Evolutionary conservation across 2,888 invertebrate species (phyloP).

Genomic region (Aethes cnicana): DNA sequence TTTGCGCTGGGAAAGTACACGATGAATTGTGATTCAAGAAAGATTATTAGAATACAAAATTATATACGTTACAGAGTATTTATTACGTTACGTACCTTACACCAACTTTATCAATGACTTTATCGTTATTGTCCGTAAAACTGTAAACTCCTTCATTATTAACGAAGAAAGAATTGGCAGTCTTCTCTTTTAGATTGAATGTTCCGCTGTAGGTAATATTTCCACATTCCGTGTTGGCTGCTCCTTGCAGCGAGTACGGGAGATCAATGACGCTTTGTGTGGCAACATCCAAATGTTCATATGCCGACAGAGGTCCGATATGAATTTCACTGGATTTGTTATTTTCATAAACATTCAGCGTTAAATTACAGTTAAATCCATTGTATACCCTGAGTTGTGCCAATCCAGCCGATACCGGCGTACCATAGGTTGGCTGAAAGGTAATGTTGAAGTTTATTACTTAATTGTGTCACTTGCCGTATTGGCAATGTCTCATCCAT

Average conservation of each 20-base stretch:
- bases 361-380: conserved; percentile 81
- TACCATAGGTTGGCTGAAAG: conserved; percentile 83
- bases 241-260: conserved; percentile 62
- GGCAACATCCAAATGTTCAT: conserved; percentile 67
- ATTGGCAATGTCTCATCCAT: background rate
- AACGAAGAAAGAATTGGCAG: conserved; percentile 70
- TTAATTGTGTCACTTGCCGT: conserved; percentile 2
- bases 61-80: background rate
- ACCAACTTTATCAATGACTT: conserved; percentile 63
- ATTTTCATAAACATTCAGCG: conserved; percentile 45
- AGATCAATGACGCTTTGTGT: conserved; percentile 46
- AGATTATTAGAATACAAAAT: background rate
- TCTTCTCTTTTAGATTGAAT: conserved; percentile 56
- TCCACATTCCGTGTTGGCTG: conserved; percentile 47
- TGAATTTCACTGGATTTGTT: conserved; percentile 39
- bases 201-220: conserved; percentile 45
- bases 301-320: conserved; percentile 61
- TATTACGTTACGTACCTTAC: conserved; percentile 54
- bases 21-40: conserved; percentile 55
- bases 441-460: too few relatives aligned
- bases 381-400: conserved; percentile 89
- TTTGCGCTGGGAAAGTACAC: conserved; percentile 44
- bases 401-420: conserved; percentile 80
- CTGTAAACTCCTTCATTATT: conserved; percentile 47
- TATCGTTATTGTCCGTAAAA: conserved; percentile 71